phyloP scores from a whole-genome alignment of 2,113 vertebrate genomes.

The Chaenocephalus aceratus region DNA sequence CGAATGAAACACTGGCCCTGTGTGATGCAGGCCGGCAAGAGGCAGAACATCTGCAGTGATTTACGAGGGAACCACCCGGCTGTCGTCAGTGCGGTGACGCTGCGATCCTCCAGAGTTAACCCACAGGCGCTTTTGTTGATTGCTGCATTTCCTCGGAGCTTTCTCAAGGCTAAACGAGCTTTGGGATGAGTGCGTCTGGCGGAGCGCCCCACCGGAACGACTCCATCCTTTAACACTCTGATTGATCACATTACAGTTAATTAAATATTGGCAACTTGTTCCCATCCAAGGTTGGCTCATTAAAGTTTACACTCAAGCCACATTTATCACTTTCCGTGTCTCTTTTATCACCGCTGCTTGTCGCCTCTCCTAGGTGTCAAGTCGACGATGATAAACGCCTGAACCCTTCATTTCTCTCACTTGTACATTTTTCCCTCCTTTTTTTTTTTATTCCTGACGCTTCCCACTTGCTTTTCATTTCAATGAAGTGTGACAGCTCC shows the following conservation, averaged over 20 bases:
- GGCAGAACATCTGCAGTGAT: conserved; percentile 12
- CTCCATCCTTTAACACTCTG: conserved; percentile 71
- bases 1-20: background rate
- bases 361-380: conserved; percentile 63
- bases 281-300: conserved; percentile 67
- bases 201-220: conserved; percentile 49
- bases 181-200: conserved; percentile 58
- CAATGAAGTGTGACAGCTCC: conserved; percentile 69
- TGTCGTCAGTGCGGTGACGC: conserved; percentile 12
- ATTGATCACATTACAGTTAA: conserved; percentile 80
- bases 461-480: conserved; percentile 59
- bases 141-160: conserved; percentile 55
- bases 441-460: conserved; percentile 1
- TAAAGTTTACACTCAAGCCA: conserved; percentile 72
- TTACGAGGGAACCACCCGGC: conserved; percentile 19
- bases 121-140: conserved; percentile 53
- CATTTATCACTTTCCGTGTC: conserved; percentile 70
- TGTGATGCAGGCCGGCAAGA: background rate
- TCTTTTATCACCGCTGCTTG: conserved; percentile 63
- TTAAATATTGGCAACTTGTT: conserved; percentile 80
- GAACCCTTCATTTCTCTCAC: conserved; percentile 45
- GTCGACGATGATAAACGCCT: conserved; percentile 68
- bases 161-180: conserved; percentile 67
- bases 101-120: conserved; percentile 27
- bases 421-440: conserved; percentile 46